Conservation (phyloP, 2,888 invertebrate genomes). For the Hedya salicella region DNA sequence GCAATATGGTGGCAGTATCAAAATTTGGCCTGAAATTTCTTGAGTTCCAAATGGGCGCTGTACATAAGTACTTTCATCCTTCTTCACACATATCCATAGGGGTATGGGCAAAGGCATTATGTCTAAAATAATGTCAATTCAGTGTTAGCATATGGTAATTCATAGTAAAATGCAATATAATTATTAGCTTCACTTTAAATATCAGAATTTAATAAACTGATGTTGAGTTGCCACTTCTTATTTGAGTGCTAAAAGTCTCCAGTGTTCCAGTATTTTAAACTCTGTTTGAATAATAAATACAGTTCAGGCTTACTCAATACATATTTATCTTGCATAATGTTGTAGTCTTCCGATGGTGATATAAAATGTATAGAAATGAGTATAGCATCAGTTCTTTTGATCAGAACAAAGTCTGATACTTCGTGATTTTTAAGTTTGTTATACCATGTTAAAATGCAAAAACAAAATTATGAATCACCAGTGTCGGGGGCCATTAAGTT, state of each 20-base stretch:
- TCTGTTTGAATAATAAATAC: slow-evolving; percentile 9
- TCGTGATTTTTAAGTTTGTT: slow-evolving; percentile 15
- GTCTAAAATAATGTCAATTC: background rate
- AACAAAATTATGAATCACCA: slow-evolving; percentile 28
- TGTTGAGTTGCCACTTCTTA: background rate
- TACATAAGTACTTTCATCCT: too few species aligned
- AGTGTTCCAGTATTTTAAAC: background rate
- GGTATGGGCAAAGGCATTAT: too few species aligned
- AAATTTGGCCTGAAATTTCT: too few species aligned
- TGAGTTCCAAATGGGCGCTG: too few species aligned
- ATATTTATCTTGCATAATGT: slow-evolving; percentile 17
- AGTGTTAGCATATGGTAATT: background rate
- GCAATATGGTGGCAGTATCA: too few species aligned
- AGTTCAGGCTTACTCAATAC: background rate
- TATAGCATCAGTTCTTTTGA: slow-evolving; percentile 22
- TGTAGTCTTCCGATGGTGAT: background rate
- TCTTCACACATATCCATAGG: background rate
- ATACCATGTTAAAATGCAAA: slow-evolving; percentile 23
- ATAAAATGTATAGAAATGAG: slow-evolving; percentile 4
- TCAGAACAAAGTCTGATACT: slow-evolving; percentile 12
- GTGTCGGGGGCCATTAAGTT: slow-evolving; percentile 45
- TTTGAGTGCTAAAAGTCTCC: background rate
- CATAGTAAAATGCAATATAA: too few species aligned
- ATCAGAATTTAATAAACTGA: background rate
- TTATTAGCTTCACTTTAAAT: too few species aligned